These are phyloP conservation scores for Leptoteleia sp. DNA, from an alignment of 1,140 invertebrate genomes.

Conservation along the genomic window DNA sequence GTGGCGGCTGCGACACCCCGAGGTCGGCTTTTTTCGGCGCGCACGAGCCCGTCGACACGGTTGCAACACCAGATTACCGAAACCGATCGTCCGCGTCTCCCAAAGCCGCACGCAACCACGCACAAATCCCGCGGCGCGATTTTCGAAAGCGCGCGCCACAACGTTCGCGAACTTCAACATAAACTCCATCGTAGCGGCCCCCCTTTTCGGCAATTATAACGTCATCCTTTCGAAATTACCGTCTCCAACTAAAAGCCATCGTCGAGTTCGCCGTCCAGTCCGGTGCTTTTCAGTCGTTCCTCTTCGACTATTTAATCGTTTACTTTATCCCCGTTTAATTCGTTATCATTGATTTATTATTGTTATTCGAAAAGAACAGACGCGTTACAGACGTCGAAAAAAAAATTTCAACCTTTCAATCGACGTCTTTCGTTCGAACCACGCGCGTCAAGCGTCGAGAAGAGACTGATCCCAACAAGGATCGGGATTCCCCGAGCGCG, in stretches of 20 bases:
- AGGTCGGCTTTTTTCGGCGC: constrained; percentile 42
- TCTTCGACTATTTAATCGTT: too few species aligned
- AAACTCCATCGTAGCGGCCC: constrained; percentile 14
- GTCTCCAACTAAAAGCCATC: constrained; percentile 6
- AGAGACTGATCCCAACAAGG: too few species aligned
- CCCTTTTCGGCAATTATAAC: constrained; percentile 15
- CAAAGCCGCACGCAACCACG: constrained; percentile 1
- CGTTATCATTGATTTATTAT: too few species aligned
- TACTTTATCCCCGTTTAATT: too few species aligned
- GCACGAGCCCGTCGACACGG: constrained; percentile 29
- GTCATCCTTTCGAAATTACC: constrained; percentile 12
- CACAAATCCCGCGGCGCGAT: constrained; percentile 29
- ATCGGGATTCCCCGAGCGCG: too few species aligned
- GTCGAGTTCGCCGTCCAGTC: too few species aligned
- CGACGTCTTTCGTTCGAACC: too few species aligned
- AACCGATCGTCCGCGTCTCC: not conserved
- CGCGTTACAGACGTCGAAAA: too few species aligned
- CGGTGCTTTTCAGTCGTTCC: too few species aligned
- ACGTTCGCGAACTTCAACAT: constrained; percentile 6
- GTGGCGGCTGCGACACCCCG: constrained; percentile 65
- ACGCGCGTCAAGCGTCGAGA: too few species aligned
- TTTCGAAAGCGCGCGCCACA: constrained; percentile 15
- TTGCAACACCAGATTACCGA: constrained; percentile 46
- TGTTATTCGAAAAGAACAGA: too few species aligned
- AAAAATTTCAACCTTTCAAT: too few species aligned